These are phyloP conservation scores for Psittacula derbiana DNA, from an alignment of 2,797 vertebrate species.

Conservation along the genomic window DNA sequence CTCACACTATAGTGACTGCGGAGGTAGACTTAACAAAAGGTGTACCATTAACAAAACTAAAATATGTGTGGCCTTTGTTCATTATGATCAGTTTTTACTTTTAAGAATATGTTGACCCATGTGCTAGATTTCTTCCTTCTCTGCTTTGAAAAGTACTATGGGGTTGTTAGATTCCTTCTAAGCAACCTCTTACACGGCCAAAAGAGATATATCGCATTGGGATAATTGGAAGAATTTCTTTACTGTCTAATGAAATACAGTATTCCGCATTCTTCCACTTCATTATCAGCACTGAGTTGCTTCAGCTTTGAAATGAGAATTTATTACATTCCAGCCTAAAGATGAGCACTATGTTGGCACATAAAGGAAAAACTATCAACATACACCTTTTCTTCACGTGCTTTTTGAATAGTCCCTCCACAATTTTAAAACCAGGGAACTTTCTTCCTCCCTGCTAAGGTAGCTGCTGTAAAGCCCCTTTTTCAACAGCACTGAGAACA, in stretches of 20 bases:
- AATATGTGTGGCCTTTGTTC: neutral
- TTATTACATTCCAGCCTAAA: neutral
- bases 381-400: neutral
- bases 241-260: neutral
- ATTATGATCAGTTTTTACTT: neutral
- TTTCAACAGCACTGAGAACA: neutral
- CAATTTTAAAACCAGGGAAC: neutral
- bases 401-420: neutral
- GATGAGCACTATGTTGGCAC: neutral
- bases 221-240: neutral
- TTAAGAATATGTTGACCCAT: neutral
- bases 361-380: neutral
- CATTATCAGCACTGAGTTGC: neutral
- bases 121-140: neutral
- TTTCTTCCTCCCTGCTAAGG: neutral
- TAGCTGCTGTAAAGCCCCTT: neutral
- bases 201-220: neutral
- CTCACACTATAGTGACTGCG: neutral
- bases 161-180: neutral
- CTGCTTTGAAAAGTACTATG: neutral
- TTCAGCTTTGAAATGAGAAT: neutral
- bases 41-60: neutral
- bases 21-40: neutral
- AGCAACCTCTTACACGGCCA: neutral
- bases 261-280: neutral